These are phyloP conservation scores for Rhagoletis pomonella DNA, from an alignment of 1,140 invertebrate genomes.

Conservation along the genomic window DNA sequence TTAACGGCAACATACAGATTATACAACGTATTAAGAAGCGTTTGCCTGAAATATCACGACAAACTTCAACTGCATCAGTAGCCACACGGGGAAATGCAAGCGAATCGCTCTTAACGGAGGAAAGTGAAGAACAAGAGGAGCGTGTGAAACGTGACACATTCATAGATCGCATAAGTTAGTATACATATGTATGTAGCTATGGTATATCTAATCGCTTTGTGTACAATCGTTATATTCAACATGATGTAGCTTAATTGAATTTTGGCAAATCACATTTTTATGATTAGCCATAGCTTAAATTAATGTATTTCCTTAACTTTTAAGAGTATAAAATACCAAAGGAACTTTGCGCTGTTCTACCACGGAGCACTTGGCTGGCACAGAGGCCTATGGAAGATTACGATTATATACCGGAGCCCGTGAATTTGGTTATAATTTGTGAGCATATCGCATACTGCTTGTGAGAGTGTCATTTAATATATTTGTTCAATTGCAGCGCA, in stretches of 20 bases:
- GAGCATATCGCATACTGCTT: constrained; percentile 55
- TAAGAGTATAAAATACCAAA: constrained; percentile 70
- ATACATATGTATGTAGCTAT: too few species aligned
- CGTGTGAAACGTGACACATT: constrained; percentile 61
- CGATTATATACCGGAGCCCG: constrained; percentile 62
- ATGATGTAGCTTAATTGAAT: too few species aligned
- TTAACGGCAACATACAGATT: constrained; percentile 74
- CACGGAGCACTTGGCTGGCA: constrained; percentile 70
- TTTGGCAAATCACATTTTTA: too few species aligned
- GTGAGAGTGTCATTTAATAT: neutral
- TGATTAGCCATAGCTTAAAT: too few species aligned
- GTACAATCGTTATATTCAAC: too few species aligned
- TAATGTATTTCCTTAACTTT: neutral
- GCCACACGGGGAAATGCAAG: neutral
- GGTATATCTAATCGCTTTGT: too few species aligned
- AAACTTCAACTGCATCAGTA: neutral
- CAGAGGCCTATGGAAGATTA: constrained; percentile 68
- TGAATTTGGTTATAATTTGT: constrained; percentile 73
- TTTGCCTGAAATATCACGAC: neutral
- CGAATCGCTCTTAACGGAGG: neutral
- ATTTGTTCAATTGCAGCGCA: constrained; percentile 69
- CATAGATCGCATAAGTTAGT: constrained; percentile 63
- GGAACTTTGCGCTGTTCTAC: constrained; percentile 65
- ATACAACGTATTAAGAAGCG: constrained; percentile 57
- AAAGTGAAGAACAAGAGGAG: constrained; percentile 60